Percentiles rank a stretch among this genome's conserved stretches.
Conservation (phyloP, 2,113 vertebrate genomes). For the Calcarius ornatus region DNA sequence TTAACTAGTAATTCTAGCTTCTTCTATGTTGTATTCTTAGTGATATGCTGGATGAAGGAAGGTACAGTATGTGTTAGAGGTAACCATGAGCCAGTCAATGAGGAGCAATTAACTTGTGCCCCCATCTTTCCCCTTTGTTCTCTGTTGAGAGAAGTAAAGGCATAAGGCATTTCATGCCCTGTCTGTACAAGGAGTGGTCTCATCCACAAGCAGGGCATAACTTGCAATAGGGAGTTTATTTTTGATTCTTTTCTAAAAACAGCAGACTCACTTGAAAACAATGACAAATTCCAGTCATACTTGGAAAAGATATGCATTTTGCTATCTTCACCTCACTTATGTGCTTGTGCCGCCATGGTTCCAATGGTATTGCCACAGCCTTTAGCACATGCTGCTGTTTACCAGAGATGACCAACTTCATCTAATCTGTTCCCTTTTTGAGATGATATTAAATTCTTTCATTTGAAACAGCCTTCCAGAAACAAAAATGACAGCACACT, state of each 20-base stretch:
- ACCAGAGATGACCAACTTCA: neutral
- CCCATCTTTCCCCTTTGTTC: neutral
- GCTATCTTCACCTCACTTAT: neutral
- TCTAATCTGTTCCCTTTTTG: neutral
- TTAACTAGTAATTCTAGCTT: neutral
- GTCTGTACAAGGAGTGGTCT: neutral
- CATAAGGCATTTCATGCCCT: neutral
- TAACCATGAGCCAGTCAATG: neutral
- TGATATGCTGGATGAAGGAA: neutral
- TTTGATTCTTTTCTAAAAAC: neutral
- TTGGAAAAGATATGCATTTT: neutral
- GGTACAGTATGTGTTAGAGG: neutral
- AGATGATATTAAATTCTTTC: neutral
- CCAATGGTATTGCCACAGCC: neutral
- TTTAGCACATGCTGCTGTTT: neutral
- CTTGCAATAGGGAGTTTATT: neutral
- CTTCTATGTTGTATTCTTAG: neutral
- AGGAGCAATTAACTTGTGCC: neutral
- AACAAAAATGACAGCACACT: accelerated
- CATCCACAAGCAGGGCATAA: neutral
- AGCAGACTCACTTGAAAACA: neutral
- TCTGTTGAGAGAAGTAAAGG: neutral
- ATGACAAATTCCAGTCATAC: neutral
- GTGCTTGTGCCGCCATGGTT: neutral
- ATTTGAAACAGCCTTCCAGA: neutral